A percentile compares a stretch with the other conserved stretches of the same genome.
Conservation (phyloP, 2,888 invertebrate genomes). For the Apamea sordens region DNA sequence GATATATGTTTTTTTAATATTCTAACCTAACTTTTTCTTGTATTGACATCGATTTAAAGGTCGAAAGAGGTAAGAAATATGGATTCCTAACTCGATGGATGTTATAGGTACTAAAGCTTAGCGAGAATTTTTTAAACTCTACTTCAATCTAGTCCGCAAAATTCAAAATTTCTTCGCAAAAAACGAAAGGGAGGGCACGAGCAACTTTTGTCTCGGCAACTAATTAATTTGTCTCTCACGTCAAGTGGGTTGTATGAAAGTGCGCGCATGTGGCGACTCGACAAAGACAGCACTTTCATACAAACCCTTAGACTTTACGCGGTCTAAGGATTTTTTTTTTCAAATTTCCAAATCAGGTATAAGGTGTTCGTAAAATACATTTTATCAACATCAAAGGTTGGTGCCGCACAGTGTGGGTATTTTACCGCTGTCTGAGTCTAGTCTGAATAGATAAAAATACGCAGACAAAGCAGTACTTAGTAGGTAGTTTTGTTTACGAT, state of each 20-base stretch:
- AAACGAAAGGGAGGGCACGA: background rate
- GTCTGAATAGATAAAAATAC: constrained; percentile 36
- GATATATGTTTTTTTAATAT: background rate
- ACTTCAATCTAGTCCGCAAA: background rate
- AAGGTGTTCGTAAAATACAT: background rate
- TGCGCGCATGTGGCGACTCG: too few species aligned
- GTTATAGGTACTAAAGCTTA: too few species aligned
- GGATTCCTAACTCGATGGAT: too few species aligned
- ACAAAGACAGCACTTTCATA: too few species aligned
- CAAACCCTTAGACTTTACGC: too few species aligned
- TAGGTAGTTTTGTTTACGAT: constrained; percentile 38
- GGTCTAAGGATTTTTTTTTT: background rate
- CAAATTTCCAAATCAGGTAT: background rate
- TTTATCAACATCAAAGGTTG: constrained; percentile 15
- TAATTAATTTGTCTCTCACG: too few species aligned
- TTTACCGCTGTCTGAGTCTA: background rate
- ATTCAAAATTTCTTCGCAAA: background rate
- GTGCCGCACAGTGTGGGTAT: background rate
- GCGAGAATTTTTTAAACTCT: background rate
- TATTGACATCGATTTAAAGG: too few species aligned
- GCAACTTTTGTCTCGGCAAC: too few species aligned
- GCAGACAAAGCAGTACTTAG: constrained; percentile 15
- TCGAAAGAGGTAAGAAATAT: too few species aligned
- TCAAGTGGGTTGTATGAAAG: too few species aligned
- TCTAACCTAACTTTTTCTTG: background rate